Evolutionary conservation across 2,888 invertebrate genomes (phyloP).

Genomic region (Matsumyia berberina): DNA sequence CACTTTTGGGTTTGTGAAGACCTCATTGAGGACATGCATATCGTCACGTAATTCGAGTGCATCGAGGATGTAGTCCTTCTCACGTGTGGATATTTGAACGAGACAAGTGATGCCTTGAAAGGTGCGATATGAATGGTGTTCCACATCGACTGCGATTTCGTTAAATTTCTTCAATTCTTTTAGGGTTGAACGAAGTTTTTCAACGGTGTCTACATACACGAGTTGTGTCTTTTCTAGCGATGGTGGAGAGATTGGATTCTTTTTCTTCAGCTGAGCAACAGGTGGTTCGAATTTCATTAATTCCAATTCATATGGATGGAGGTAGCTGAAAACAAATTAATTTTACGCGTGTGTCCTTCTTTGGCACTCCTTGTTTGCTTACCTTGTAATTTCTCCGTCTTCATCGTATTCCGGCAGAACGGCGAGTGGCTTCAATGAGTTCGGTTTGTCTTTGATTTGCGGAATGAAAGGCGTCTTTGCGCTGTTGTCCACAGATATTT

Average conservation of each 20-base stretch:
- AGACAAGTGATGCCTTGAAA: conserved; percentile 98
- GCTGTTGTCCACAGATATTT: conserved; percentile 93
- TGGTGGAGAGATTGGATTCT: conserved; percentile 83
- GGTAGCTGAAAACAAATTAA: conserved; percentile 86
- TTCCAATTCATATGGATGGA: conserved; percentile 95
- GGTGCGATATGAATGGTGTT: conserved; percentile 96
- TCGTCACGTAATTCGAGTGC: conserved; percentile 93
- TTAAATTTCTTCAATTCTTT: conserved; percentile 87
- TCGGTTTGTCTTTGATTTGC: conserved; percentile 93
- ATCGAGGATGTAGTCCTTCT: conserved; percentile 95
- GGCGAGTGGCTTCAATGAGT: conserved; percentile 92
- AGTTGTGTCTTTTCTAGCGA: conserved; percentile 88
- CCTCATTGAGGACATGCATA: conserved; percentile 92
- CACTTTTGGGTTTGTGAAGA: conserved; percentile 95
- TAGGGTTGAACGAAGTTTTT: conserved; percentile 88
- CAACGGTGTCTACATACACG: conserved; percentile 88
- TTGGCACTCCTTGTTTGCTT: neutral
- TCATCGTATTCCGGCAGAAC: conserved; percentile 89
- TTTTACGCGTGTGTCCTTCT: neutral
- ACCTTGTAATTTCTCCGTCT: conserved; percentile 86
- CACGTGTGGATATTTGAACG: conserved; percentile 94
- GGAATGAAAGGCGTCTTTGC: conserved; percentile 91
- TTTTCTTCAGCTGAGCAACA: conserved; percentile 84
- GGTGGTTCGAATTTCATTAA: conserved; percentile 89
- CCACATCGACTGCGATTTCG: conserved; percentile 95